A percentile compares a stretch with the other conserved stretches of the same genome.
These are phyloP conservation scores for Lagopus leucura DNA, from an alignment of 2,113 vertebrate species.

Conservation along the genomic window DNA sequence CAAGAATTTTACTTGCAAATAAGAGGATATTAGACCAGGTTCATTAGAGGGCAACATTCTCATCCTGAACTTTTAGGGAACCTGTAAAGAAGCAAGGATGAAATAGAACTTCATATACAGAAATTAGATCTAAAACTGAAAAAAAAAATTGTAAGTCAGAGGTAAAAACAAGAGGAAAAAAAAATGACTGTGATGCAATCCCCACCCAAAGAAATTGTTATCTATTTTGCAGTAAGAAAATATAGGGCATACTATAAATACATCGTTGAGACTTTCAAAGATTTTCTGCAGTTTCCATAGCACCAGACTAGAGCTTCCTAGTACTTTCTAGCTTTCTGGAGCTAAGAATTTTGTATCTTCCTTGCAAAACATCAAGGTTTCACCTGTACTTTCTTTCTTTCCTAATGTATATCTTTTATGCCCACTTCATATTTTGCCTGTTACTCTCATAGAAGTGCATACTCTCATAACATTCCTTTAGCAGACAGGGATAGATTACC, in stretches of 20 bases:
- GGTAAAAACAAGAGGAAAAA: neutral
- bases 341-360: neutral
- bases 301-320: neutral
- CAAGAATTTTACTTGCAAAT: neutral
- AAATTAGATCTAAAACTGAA: neutral
- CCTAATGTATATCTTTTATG: accelerated
- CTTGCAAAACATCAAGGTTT: neutral
- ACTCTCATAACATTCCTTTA: neutral
- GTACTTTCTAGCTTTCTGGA: neutral
- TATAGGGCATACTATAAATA: neutral
- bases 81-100: neutral
- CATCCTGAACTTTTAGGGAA: neutral
- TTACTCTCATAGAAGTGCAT: neutral
- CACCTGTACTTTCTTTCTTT: neutral
- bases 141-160: neutral
- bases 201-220: neutral
- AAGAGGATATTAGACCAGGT: neutral
- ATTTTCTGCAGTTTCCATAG: neutral
- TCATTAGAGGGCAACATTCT: neutral
- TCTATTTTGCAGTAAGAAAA: neutral
- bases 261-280: neutral
- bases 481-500: neutral
- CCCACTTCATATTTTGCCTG: neutral
- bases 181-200: neutral
- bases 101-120: neutral